Base-by-base conservation (phyloP, 30 jellyfish, hydroid and myxozoan genomes). In the Aurelia sp. region DNA sequence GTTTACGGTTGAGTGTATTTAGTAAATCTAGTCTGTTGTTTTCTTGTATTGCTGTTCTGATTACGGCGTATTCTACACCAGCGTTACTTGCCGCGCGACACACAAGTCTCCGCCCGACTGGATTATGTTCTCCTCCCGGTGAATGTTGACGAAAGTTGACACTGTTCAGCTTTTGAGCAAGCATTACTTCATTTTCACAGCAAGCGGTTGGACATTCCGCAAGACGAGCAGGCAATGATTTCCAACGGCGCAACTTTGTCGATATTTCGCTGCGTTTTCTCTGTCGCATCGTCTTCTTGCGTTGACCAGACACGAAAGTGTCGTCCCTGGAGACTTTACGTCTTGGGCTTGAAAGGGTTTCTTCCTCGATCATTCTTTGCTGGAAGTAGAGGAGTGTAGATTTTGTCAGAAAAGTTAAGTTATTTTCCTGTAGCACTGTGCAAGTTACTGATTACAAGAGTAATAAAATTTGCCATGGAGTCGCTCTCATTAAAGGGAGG, bases 11-110 rank as follows among this genome's bases (percentile, higher is more conserved):
- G 52, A 91, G 48, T n/a, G 85, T 50, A 23, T 84, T 81, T 82
- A 89, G 76, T n/a, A 91, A 78, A 27, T 91, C 96, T 5, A 71
- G 37, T 17, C 57, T 70, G 60, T 80, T 85, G 61, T 82, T 73
- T 15, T 79, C 93, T 18, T 52, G 60, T 15, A 91, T 91, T 22
- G 96, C 98, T 61, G 87, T 59, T 40, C 92, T 73, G 40, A 89
- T 83, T 22, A 73, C 50, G 8, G 89, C 90, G 40, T 80, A 78
- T 81, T 89, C 90, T 62, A 80, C 73, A 30, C 82, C 85, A 10
- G 93, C 93, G 66, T 69, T 48, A 53, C 97, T 89, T 41, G 74
- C 57, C 73, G 79, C 73, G 50, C 90, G 90, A 50, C 74, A 79
- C 17, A 68, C 41, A 44, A 44, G 55, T 44, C 15, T 44, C 15